A percentile compares a stretch with the other conserved stretches of the same genome.
Evolutionary conservation across 2,888 invertebrate species (phyloP).

Genomic region (Cabera pusaria): DNA sequence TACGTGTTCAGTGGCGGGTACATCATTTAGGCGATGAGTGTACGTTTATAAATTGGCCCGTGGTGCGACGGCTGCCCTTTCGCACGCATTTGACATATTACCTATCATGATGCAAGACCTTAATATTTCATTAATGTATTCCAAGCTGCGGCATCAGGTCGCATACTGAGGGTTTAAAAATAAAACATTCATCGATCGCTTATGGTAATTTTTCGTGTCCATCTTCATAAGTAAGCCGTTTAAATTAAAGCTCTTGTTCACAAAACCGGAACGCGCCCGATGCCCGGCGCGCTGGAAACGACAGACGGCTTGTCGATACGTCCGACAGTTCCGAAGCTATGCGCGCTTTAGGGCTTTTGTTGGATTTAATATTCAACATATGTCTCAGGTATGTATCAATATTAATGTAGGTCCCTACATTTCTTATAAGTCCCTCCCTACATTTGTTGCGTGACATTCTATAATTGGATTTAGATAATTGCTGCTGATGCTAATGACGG

Average conservation of each 20-base stretch:
- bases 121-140: constrained; percentile 36
- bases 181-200: constrained; percentile 31
- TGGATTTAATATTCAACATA: no score
- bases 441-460: constrained; percentile 12
- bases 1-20: constrained; percentile 7
- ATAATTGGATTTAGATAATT: no score
- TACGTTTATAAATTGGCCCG: constrained; percentile 41
- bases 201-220: constrained; percentile 30
- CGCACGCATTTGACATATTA: constrained; percentile 65
- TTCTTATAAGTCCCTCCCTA: no score
- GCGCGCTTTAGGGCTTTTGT: constrained; percentile 23
- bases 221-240: constrained; percentile 26
- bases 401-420: no score
- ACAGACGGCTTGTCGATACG: constrained; percentile 24
- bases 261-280: constrained; percentile 23
- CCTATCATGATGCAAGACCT: constrained; percentile 49
- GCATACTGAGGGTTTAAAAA: constrained; percentile 28
- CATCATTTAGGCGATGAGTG: constrained; percentile 32
- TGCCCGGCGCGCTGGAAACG: constrained; percentile 14
- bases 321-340: constrained; percentile 6
- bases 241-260: constrained; percentile 16
- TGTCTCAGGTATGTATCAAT: no score
- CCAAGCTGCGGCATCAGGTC: constrained; percentile 22
- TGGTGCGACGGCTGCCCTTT: constrained; percentile 60
- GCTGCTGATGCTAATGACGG: no score